Conservation (phyloP, 1,140 invertebrate species). For the Contarinia nasturtii region DNA sequence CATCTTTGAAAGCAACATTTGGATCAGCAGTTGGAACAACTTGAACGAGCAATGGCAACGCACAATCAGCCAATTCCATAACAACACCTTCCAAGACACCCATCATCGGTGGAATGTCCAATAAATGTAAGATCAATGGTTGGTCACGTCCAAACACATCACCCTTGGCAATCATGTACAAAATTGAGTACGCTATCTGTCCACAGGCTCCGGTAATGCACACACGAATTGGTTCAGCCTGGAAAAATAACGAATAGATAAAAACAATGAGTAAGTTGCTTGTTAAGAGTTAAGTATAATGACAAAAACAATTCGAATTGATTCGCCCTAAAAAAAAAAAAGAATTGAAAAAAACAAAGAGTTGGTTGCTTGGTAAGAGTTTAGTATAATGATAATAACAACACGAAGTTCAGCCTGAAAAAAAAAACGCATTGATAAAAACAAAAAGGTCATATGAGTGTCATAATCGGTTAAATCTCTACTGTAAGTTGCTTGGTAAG, state of each 20-base stretch:
- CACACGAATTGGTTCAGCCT: conserved; percentile 73
- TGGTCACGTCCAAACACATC: conserved; percentile 89
- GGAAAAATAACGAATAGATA: conserved; percentile 8
- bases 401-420: no score
- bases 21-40: conserved; percentile 78
- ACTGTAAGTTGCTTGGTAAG: no score
- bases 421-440: no score
- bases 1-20: conserved; percentile 81
- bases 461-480: no score
- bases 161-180: conserved; percentile 87
- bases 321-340: no score
- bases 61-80: conserved; percentile 94
- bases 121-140: conserved; percentile 70
- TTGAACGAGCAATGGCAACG: conserved; percentile 70
- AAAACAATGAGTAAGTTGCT: no score
- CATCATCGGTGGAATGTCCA: conserved; percentile 94
- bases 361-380: no score
- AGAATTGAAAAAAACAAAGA: no score
- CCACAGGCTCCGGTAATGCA: conserved; percentile 95
- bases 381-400: no score
- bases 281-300: no score
- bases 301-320: no score
- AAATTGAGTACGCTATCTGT: conserved; percentile 94
- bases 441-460: no score
- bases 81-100: conserved; percentile 87